Evolutionary conservation across 2,797 vertebrate species (phyloP).

Genomic region (Brachyalestes nurse): DNA sequence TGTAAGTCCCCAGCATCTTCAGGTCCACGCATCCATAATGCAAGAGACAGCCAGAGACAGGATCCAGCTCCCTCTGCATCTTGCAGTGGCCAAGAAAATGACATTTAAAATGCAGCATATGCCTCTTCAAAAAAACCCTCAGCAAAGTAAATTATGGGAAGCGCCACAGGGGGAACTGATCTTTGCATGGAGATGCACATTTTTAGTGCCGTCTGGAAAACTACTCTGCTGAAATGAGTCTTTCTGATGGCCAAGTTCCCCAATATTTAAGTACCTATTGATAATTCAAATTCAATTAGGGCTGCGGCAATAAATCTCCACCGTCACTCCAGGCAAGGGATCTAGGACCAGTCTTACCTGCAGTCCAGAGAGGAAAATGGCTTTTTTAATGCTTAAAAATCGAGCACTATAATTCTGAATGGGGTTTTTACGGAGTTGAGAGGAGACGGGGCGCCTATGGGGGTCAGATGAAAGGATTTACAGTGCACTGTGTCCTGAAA

Average conservation of each 20-base stretch:
- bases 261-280: slow-evolving; percentile 41
- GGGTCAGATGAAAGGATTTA: slow-evolving; percentile 35
- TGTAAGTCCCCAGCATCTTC: not conserved
- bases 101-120: slow-evolving; percentile 26
- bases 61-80: not conserved
- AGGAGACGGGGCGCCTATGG: not conserved
- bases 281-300: slow-evolving; percentile 44
- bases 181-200: slow-evolving; percentile 33
- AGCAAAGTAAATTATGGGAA: slow-evolving; percentile 29
- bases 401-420: slow-evolving; percentile 25
- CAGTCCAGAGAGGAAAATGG: slow-evolving; percentile 21
- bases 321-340: slow-evolving; percentile 18
- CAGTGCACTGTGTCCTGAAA: slow-evolving; percentile 26
- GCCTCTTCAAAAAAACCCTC: slow-evolving; percentile 9
- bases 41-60: not conserved
- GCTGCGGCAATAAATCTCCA: slow-evolving; percentile 19
- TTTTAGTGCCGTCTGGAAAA: slow-evolving; percentile 13
- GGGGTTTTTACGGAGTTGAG: slow-evolving; percentile 17
- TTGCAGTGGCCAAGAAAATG: slow-evolving; percentile 5
- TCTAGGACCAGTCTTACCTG: slow-evolving; percentile 25
- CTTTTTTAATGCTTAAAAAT: slow-evolving; percentile 35
- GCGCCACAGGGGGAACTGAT: slow-evolving; percentile 14
- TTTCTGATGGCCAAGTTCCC: slow-evolving; percentile 18
- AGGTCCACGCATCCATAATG: slow-evolving; percentile 19
- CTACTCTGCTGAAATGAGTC: slow-evolving; percentile 29